Conservation (phyloP, 2,113 vertebrate species). For the Megaleporinus macrocephalus region DNA sequence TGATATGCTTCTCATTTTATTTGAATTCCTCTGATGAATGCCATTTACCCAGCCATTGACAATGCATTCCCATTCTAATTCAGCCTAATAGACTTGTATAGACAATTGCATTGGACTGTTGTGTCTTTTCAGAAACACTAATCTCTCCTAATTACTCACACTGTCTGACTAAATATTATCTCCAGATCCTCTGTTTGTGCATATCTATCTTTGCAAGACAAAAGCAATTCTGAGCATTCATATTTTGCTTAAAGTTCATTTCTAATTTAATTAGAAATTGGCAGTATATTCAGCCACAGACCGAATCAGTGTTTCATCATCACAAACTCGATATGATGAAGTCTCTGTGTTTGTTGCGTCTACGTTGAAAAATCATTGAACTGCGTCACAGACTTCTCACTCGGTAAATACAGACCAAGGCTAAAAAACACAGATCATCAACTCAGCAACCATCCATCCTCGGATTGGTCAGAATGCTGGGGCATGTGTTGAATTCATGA, state of each 20-base stretch:
- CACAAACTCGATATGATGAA: background rate
- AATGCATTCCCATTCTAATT: too few species aligned
- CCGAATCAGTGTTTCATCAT: background rate
- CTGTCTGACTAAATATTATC: constrained; percentile 6
- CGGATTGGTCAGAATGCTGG: constrained; percentile 5
- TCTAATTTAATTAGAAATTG: background rate
- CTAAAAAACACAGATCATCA: background rate
- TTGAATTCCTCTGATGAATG: too few species aligned
- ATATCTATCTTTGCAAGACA: constrained; percentile 3
- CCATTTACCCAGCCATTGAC: too few species aligned
- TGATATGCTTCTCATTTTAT: too few species aligned
- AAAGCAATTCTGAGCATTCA: background rate
- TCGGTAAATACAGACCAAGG: too few species aligned
- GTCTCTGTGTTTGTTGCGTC: background rate
- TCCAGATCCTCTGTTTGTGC: background rate
- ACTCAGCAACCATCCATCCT: background rate
- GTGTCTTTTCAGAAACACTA: constrained; percentile 14
- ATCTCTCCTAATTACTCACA: constrained; percentile 7
- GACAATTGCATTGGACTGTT: background rate
- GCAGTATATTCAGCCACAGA: background rate
- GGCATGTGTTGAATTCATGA: background rate
- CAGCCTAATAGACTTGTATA: too few species aligned
- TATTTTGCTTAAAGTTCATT: too few species aligned
- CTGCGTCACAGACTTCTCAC: background rate
- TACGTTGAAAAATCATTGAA: background rate